A percentile compares a stretch with the other conserved stretches of the same genome.
These are phyloP conservation scores for Rugalucina vietnamica DNA, from an alignment of 2,888 invertebrate genomes.

Conservation along the genomic window DNA sequence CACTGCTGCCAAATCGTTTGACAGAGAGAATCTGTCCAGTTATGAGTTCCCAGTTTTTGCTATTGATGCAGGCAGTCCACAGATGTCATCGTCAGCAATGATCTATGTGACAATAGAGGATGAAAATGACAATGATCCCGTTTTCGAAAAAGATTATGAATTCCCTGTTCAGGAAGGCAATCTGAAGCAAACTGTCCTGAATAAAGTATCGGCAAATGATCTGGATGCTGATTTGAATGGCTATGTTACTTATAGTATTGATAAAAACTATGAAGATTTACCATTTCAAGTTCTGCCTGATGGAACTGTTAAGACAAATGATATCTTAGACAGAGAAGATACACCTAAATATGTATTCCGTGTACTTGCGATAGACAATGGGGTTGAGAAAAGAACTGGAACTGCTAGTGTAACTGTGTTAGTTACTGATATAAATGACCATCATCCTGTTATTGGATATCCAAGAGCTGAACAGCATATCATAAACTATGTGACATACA, in stretches of 20 bases:
- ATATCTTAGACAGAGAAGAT: slow-evolving; percentile 73
- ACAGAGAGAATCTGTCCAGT: slow-evolving; percentile 67
- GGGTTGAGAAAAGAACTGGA: slow-evolving; percentile 64
- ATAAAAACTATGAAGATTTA: slow-evolving; percentile 34
- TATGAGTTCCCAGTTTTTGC: slow-evolving; percentile 73
- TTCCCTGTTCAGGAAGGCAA: slow-evolving; percentile 72
- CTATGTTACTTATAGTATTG: slow-evolving; percentile 61
- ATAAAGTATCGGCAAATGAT: slow-evolving; percentile 72
- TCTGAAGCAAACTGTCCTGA: slow-evolving; percentile 62
- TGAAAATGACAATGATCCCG: slow-evolving; percentile 75
- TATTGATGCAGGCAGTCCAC: slow-evolving; percentile 70
- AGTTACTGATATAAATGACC: slow-evolving; percentile 79
- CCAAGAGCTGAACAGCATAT: slow-evolving; percentile 67
- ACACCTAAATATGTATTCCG: slow-evolving; percentile 68
- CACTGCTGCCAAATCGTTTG: slow-evolving; percentile 68
- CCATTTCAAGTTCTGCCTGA: slow-evolving; percentile 73
- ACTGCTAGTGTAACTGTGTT: slow-evolving; percentile 72
- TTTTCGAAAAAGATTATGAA: slow-evolving; percentile 66
- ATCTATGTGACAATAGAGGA: slow-evolving; percentile 72
- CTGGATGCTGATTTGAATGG: slow-evolving; percentile 69
- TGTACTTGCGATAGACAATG: slow-evolving; percentile 76
- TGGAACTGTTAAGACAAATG: slow-evolving; percentile 70
- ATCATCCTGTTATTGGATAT: slow-evolving; percentile 76
- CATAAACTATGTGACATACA: slow-evolving; percentile 69
- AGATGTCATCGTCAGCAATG: slow-evolving; percentile 65